Conservation (phyloP, 2,888 invertebrate genomes). For the Ecliptopera silaceata region DNA sequence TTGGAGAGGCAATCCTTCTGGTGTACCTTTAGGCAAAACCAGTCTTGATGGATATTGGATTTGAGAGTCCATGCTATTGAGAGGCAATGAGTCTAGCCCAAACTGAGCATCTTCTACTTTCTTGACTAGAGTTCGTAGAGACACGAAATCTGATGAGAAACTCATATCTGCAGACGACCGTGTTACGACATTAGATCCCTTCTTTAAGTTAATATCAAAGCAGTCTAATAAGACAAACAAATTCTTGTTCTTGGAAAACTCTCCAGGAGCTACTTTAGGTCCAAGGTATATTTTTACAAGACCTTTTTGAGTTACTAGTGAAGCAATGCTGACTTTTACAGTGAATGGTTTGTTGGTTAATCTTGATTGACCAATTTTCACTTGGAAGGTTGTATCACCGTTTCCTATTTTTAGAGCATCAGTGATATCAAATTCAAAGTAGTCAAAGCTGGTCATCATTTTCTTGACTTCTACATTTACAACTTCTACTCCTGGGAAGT, state of each 20-base stretch:
- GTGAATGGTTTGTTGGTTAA: slow-evolving; percentile 88
- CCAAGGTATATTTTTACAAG: slow-evolving; percentile 87
- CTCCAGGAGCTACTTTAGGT: slow-evolving; percentile 85
- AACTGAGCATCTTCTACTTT: slow-evolving; percentile 83
- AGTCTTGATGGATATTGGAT: slow-evolving; percentile 87
- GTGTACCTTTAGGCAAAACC: slow-evolving; percentile 87
- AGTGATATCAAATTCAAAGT: slow-evolving; percentile 85
- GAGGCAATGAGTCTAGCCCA: slow-evolving; percentile 75
- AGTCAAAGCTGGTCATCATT: slow-evolving; percentile 85
- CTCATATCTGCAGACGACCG: slow-evolving; percentile 84
- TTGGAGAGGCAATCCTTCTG: slow-evolving; percentile 85
- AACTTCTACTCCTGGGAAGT: slow-evolving; percentile 85
- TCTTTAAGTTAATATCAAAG: slow-evolving; percentile 82
- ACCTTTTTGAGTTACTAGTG: slow-evolving; percentile 83
- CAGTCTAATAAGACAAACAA: slow-evolving; percentile 84
- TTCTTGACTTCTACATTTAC: slow-evolving; percentile 85
- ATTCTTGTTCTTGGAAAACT: slow-evolving; percentile 76
- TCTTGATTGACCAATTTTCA: slow-evolving; percentile 83
- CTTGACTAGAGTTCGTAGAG: slow-evolving; percentile 83
- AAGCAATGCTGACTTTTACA: slow-evolving; percentile 84
- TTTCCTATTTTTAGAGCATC: slow-evolving; percentile 76
- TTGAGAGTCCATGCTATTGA: slow-evolving; percentile 76
- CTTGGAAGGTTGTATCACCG: slow-evolving; percentile 60
- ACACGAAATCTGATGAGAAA: slow-evolving; percentile 83
- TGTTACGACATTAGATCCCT: slow-evolving; percentile 85